Evolutionary conservation across 2,797 vertebrate genomes (phyloP).

Genomic region (Hephaestus fuliginosus): DNA sequence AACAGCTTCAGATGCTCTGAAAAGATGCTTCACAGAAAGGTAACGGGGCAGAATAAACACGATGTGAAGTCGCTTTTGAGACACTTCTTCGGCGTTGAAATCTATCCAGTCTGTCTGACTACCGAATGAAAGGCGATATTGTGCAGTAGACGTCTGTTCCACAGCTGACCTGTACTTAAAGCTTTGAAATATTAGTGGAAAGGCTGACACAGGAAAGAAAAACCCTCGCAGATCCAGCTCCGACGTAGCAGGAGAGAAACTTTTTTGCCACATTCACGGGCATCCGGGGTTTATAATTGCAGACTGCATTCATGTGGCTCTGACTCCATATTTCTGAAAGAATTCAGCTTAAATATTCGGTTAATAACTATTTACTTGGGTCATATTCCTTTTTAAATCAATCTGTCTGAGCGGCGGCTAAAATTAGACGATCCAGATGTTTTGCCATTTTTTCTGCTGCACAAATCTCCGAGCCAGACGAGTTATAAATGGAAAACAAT

Average conservation of each 20-base stretch:
- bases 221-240: constrained; percentile 40
- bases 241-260: constrained; percentile 26
- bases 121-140: constrained; percentile 66
- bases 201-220: constrained; percentile 70
- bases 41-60: constrained; percentile 3
- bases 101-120: constrained; percentile 53
- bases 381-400: constrained; percentile 47
- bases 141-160: constrained; percentile 70
- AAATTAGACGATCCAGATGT: constrained; percentile 73
- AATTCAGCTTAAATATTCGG: constrained; percentile 14
- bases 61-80: constrained; percentile 17
- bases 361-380: constrained; percentile 37
- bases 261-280: constrained; percentile 31
- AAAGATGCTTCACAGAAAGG: neutral
- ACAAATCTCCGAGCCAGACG: constrained; percentile 39
- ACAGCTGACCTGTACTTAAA: constrained; percentile 68
- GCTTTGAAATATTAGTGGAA: constrained; percentile 72
- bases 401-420: constrained; percentile 57
- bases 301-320: constrained; percentile 24
- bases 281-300: constrained; percentile 39
- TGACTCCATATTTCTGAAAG: constrained; percentile 22
- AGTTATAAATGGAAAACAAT: constrained; percentile 60
- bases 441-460: constrained; percentile 54
- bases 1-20: constrained; percentile 35
- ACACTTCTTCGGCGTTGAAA: constrained; percentile 41